Conservation (phyloP, 2,888 invertebrate species). For the Hartigia nigra region DNA sequence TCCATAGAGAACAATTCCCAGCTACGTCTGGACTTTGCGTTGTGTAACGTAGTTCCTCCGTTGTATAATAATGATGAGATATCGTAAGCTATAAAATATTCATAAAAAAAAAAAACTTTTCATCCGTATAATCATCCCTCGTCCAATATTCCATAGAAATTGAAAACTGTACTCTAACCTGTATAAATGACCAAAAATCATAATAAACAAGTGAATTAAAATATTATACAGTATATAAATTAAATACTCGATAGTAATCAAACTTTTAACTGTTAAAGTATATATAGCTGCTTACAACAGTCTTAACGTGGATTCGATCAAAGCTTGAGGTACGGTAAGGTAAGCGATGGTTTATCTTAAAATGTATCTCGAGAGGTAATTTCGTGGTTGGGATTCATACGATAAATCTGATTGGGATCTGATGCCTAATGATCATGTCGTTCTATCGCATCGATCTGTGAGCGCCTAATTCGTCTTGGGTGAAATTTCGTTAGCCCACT, state of each 20-base stretch:
- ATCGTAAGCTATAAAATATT: neutral
- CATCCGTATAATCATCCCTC: neutral
- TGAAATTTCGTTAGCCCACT: conserved; percentile 20
- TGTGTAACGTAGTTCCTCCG: neutral
- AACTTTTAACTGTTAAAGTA: neutral
- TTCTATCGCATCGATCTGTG: conserved; percentile 21
- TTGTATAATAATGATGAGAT: neutral
- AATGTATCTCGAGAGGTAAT: conserved; percentile 23
- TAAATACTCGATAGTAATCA: neutral
- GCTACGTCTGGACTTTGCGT: neutral
- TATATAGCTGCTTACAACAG: neutral
- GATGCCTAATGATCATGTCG: conserved; percentile 24
- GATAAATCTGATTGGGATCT: conserved; percentile 23
- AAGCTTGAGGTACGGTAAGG: neutral
- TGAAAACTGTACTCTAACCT: neutral
- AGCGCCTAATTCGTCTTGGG: conserved; percentile 24
- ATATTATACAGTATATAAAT: neutral
- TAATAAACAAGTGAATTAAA: neutral
- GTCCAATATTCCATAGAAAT: neutral
- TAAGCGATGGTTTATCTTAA: conserved; percentile 15
- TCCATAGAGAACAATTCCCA: neutral
- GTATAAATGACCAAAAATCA: neutral
- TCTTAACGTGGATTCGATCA: neutral
- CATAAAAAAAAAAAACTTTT: neutral
- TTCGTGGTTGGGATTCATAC: conserved; percentile 19